These are phyloP conservation scores for Larimichthys polyactis DNA, from an alignment of 2,113 vertebrate genomes.

Conservation along the genomic window DNA sequence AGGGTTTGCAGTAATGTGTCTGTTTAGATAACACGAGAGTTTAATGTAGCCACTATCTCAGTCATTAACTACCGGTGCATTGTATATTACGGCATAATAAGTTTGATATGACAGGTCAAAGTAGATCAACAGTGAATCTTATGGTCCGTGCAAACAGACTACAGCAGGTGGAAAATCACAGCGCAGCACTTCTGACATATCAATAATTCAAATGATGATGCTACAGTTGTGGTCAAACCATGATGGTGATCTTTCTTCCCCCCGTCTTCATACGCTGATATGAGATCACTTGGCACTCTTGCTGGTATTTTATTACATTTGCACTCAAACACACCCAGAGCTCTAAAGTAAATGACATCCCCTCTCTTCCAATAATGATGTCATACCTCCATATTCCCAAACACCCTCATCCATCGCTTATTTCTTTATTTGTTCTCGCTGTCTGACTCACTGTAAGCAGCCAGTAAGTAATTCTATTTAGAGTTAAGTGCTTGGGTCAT, in stretches of 20 bases:
- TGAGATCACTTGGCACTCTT: conserved; percentile 67
- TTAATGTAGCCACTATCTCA: neutral
- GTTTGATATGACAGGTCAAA: conserved; percentile 17
- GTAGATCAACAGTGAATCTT: neutral
- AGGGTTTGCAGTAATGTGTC: conserved; percentile 1
- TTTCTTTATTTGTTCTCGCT: conserved; percentile 16
- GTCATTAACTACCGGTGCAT: neutral
- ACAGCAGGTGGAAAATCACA: conserved; percentile 31
- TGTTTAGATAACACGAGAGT: conserved; percentile 2
- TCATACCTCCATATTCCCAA: conserved; percentile 73
- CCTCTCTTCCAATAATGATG: conserved; percentile 69
- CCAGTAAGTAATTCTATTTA: conserved; percentile 79
- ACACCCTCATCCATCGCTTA: conserved; percentile 67
- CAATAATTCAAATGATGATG: conserved; percentile 64
- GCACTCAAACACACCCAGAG: conserved; percentile 42
- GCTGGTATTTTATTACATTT: conserved; percentile 70
- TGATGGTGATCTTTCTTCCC: conserved; percentile 34
- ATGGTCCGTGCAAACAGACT: neutral
- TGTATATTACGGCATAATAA: neutral
- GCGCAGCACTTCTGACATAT: conserved; percentile 51
- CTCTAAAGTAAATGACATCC: conserved; percentile 64
- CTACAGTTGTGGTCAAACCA: conserved; percentile 46
- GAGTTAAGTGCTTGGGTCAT: conserved; percentile 79
- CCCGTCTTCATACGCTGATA: conserved; percentile 25
- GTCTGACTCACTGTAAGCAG: conserved; percentile 72